phyloP scores from a whole-genome alignment of 2,113 vertebrate species.

The Piaya cayana region DNA sequence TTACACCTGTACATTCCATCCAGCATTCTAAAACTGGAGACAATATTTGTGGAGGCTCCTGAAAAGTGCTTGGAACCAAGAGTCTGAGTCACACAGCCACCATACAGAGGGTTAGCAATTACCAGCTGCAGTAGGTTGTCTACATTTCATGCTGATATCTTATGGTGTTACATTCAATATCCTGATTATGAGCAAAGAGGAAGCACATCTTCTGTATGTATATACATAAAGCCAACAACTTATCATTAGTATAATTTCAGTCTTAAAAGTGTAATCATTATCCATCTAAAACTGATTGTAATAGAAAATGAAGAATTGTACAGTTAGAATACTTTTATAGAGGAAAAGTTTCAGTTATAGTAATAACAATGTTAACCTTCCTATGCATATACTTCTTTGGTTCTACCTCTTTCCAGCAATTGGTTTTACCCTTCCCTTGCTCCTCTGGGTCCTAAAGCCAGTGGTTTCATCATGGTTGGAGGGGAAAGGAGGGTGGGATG shows the following conservation, averaged over 20 bases:
- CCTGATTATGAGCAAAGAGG: neutral
- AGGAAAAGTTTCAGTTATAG: neutral
- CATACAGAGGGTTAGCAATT: neutral
- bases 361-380: neutral
- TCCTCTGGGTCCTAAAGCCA: neutral
- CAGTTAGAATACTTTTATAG: neutral
- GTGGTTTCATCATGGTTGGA: neutral
- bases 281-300: neutral
- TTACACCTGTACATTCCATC: neutral
- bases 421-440: neutral
- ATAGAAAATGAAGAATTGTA: neutral
- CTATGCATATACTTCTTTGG: neutral
- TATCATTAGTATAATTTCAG: neutral
- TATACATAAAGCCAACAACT: neutral
- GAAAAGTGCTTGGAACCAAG: neutral
- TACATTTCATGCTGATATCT: neutral
- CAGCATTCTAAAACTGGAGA: neutral
- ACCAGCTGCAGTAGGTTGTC: fast-evolving
- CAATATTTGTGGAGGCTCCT: neutral
- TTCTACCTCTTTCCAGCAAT: neutral
- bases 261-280: neutral
- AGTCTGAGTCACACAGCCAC: neutral
- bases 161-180: neutral
- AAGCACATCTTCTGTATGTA: neutral
- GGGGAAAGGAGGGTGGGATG: no score